Percentiles rank a stretch among this genome's conserved stretches.
Conservation (phyloP, 2,113 vertebrate species). For the Saccopteryx bilineata region DNA sequence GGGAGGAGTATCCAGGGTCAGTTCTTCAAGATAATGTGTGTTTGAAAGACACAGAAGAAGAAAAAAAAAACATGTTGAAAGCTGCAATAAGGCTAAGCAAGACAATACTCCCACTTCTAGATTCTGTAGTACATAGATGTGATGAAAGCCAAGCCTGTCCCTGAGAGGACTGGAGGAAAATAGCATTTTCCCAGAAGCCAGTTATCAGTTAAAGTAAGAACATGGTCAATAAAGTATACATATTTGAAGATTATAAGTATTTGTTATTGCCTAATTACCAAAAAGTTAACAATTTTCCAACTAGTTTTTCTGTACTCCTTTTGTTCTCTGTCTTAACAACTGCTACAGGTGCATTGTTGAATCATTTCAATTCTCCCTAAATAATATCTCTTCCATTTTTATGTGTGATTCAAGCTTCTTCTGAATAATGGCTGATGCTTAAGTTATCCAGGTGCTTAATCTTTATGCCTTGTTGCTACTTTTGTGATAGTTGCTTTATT, state of each 20-base stretch:
- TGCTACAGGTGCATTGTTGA: background rate
- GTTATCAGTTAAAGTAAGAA: background rate
- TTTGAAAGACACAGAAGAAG: background rate
- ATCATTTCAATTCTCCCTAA: background rate
- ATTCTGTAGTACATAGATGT: background rate
- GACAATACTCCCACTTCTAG: too few species aligned
- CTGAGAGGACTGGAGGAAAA: background rate
- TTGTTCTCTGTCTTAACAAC: background rate
- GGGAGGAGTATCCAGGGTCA: background rate
- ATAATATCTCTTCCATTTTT: background rate
- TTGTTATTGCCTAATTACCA: background rate
- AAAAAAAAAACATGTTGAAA: background rate
- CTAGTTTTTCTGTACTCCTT: background rate
- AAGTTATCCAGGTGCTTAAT: background rate
- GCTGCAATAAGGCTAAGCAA: background rate
- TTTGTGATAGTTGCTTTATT: background rate
- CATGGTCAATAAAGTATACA: background rate
- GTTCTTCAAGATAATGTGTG: background rate
- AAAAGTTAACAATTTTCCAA: background rate
- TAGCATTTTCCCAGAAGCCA: background rate
- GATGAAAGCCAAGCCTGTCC: background rate
- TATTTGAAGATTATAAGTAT: background rate
- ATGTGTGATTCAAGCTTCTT: background rate
- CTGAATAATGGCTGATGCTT: background rate
- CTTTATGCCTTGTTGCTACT: background rate